These are phyloP conservation scores for Coleophora flavipennella DNA, from an alignment of 2,888 invertebrate species.

Conservation along the genomic window DNA sequence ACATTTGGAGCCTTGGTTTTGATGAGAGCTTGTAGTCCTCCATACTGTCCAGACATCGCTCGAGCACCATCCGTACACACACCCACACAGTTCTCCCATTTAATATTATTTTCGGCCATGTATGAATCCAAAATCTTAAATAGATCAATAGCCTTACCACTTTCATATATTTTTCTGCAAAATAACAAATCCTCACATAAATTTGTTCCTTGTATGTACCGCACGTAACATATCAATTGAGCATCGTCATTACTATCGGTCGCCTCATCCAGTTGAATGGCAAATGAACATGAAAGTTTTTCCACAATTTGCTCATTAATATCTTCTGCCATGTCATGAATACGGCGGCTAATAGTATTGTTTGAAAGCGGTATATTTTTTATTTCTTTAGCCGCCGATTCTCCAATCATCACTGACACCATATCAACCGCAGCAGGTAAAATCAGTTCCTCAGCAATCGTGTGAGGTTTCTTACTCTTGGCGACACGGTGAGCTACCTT, in stretches of 20 bases:
- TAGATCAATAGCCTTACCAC: slow-evolving; percentile 15
- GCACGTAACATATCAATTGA: too few relatives aligned
- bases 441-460: slow-evolving; percentile 21
- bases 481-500: slow-evolving; percentile 15
- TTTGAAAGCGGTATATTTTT: slow-evolving; percentile 28
- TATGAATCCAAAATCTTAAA: slow-evolving; percentile 14
- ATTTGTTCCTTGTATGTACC: too few relatives aligned
- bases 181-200: slow-evolving; percentile 21
- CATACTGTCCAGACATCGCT: slow-evolving; percentile 15
- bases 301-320: slow-evolving; percentile 18
- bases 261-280: too few relatives aligned
- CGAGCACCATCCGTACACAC: slow-evolving; percentile 14
- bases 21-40: slow-evolving; percentile 13
- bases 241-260: too few relatives aligned
- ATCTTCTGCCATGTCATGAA: slow-evolving; percentile 24
- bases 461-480: slow-evolving; percentile 18
- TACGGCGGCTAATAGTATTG: slow-evolving; percentile 27
- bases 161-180: slow-evolving; percentile 16
- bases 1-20: slow-evolving; percentile 11
- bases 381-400: slow-evolving; percentile 20
- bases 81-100: slow-evolving; percentile 14
- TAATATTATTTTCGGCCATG: slow-evolving; percentile 14
- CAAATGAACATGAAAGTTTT: too few relatives aligned
- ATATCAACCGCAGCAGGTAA: slow-evolving; percentile 19
- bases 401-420: slow-evolving; percentile 17